Percentiles rank a stretch among this genome's conserved stretches.
phyloP scores from a whole-genome alignment of 2,888 invertebrate species.

The Silvanus unidentatus region DNA sequence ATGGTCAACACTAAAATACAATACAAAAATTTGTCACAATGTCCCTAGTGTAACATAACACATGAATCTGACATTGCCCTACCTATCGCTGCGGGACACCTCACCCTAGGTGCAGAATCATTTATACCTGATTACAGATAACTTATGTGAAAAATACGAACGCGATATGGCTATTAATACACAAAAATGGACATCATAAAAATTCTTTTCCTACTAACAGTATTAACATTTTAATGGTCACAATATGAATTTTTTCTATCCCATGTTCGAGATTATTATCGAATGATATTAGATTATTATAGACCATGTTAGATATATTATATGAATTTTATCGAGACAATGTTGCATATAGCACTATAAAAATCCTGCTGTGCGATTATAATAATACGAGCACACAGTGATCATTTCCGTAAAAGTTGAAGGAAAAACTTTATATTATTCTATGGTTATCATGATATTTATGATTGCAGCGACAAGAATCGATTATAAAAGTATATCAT shows the following conservation, averaged over 20 bases:
- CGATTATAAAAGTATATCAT: slow-evolving; percentile 19
- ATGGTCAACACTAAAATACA: slow-evolving; percentile 18
- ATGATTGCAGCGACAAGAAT: slow-evolving; percentile 25
- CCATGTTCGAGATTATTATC: too few relatives aligned
- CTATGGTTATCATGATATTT: slow-evolving; percentile 15
- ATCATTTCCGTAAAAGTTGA: too few relatives aligned
- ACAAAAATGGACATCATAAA: slow-evolving; percentile 8
- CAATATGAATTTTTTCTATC: too few relatives aligned
- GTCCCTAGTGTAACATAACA: slow-evolving; percentile 29
- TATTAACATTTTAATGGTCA: too few relatives aligned
- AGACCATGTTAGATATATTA: too few relatives aligned
- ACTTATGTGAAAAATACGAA: slow-evolving; percentile 28
- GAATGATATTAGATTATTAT: too few relatives aligned
- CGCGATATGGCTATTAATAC: slow-evolving; percentile 26
- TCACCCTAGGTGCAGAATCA: slow-evolving; percentile 37
- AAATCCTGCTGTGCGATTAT: too few relatives aligned
- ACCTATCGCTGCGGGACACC: slow-evolving; percentile 32
- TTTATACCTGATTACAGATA: slow-evolving; percentile 35
- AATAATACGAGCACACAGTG: too few relatives aligned
- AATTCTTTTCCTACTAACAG: background rate
- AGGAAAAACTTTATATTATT: too few relatives aligned
- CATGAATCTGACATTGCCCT: slow-evolving; percentile 31
- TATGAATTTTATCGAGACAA: too few relatives aligned
- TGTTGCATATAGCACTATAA: too few relatives aligned
- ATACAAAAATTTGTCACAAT: slow-evolving; percentile 32